Evolutionary conservation across 2,113 vertebrate genomes (phyloP).

Genomic region (Odocoileus virginianus): DNA sequence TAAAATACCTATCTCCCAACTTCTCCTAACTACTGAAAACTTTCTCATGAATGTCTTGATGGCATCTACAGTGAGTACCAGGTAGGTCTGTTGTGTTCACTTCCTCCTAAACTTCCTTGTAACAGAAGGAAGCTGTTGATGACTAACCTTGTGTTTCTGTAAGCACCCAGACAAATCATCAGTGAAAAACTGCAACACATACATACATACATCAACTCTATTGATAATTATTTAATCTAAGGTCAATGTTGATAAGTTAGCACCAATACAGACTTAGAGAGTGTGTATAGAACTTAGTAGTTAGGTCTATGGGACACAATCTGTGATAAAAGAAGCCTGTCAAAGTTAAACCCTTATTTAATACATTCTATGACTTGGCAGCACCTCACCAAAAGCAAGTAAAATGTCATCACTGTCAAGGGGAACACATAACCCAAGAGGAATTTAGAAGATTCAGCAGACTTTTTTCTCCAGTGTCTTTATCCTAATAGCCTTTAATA

Average conservation of each 20-base stretch:
- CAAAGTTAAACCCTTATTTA: background rate
- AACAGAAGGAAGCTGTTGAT: background rate
- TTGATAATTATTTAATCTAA: background rate
- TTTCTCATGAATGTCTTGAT: background rate
- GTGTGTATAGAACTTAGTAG: background rate
- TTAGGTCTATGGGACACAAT: background rate
- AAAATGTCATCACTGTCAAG: background rate
- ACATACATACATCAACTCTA: background rate
- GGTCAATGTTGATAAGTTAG: background rate
- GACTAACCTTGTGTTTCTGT: background rate
- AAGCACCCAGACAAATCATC: background rate
- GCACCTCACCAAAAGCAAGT: background rate
- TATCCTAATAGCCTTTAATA: background rate
- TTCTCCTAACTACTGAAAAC: background rate
- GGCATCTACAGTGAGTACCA: background rate
- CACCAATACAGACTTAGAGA: background rate
- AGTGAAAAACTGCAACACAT: background rate
- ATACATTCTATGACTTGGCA: background rate
- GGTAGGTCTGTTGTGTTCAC: background rate
- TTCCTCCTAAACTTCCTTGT: background rate
- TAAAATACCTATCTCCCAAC: background rate
- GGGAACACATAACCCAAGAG: background rate
- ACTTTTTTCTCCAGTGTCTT: background rate
- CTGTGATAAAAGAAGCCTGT: background rate
- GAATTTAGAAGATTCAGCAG: background rate